Evolutionary conservation across 2,113 vertebrate genomes (phyloP).

Genomic region (Agelaius phoeniceus): DNA sequence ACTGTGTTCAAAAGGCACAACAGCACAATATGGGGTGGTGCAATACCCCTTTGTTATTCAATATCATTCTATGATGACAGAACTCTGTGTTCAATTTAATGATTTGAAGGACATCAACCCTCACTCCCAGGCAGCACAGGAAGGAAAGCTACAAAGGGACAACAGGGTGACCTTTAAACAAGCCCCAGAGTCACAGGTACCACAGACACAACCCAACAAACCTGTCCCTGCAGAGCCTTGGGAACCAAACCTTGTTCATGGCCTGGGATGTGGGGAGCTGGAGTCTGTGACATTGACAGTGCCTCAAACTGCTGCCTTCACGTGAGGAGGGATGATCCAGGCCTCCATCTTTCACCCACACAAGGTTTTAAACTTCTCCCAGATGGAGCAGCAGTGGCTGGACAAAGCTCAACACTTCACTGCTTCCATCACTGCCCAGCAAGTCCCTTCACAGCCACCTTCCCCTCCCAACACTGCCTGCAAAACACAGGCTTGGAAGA

Average conservation of each 20-base stretch:
- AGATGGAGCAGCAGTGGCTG: background rate
- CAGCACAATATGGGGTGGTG: background rate
- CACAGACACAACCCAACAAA: background rate
- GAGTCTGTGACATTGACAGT: background rate
- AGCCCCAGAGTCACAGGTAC: background rate
- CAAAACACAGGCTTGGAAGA: background rate
- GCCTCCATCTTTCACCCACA: background rate
- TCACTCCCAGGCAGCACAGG: background rate
- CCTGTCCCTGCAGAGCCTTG: background rate
- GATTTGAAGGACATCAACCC: background rate
- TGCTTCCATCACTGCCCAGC: background rate
- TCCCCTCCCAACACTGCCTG: background rate
- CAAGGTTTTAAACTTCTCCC: background rate
- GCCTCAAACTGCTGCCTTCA: background rate
- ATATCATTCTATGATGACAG: rapidly evolving
- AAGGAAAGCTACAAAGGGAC: background rate
- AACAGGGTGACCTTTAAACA: background rate
- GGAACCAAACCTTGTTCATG: rapidly evolving
- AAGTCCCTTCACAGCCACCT: background rate
- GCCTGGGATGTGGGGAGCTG: background rate
- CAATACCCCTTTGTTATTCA: background rate
- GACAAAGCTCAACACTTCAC: rapidly evolving
- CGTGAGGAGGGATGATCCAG: rapidly evolving
- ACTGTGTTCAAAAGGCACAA: background rate
- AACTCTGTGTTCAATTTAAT: background rate